A percentile compares a stretch with the other conserved stretches of the same genome.
These are phyloP conservation scores for Ophonus ardosiacus DNA, from an alignment of 2,888 invertebrate genomes.

Conservation along the genomic window DNA sequence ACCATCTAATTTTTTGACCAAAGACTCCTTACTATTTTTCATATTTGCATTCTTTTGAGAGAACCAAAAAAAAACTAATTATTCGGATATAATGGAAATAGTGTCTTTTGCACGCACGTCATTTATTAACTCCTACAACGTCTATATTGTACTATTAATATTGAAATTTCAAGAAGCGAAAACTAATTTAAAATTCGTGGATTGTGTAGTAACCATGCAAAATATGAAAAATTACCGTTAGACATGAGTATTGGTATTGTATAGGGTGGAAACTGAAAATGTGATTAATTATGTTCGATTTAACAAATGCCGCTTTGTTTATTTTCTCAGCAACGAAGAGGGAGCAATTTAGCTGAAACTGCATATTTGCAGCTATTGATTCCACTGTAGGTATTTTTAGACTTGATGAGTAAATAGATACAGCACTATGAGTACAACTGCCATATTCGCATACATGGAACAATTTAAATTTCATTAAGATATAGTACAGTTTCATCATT, in stretches of 20 bases:
- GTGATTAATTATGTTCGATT: constrained; percentile 30
- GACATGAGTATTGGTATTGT: not conserved
- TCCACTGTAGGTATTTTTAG: constrained; percentile 21
- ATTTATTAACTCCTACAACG: not conserved
- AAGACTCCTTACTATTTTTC: too few relatives aligned
- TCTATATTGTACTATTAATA: not conserved
- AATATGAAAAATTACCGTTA: constrained; percentile 30
- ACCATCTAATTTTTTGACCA: too few relatives aligned
- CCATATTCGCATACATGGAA: not conserved
- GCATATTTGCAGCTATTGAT: constrained; percentile 41
- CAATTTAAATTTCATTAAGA: not conserved
- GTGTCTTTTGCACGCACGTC: not conserved
- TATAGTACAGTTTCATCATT: too few relatives aligned
- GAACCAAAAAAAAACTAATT: too few relatives aligned
- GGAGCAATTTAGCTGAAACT: constrained; percentile 21
- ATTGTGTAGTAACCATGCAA: not conserved
- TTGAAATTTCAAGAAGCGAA: not conserved
- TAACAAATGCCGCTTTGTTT: constrained; percentile 19
- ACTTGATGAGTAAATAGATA: constrained; percentile 21
- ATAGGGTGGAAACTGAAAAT: not conserved
- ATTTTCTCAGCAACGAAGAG: constrained; percentile 15
- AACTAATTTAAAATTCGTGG: not conserved
- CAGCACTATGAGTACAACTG: not conserved
- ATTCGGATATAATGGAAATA: not conserved
- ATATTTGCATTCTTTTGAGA: too few relatives aligned